A percentile compares a stretch with the other conserved stretches of the same genome.
These are phyloP conservation scores for Acyrthosiphon pisum DNA, from an alignment of 1,140 invertebrate species.

Conservation along the genomic window DNA sequence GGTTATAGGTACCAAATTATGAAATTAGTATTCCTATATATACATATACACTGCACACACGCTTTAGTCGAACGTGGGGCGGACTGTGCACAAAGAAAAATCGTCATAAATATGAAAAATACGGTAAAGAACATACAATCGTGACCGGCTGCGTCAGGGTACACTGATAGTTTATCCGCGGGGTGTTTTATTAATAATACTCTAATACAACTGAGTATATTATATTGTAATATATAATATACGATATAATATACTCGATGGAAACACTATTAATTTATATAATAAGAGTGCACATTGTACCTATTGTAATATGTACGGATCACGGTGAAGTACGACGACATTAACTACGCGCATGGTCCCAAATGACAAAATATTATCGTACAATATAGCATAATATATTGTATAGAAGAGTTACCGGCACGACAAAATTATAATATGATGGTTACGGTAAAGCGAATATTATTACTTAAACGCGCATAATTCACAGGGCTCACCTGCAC, in stretches of 20 bases:
- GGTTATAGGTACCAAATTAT: not conserved
- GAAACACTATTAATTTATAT: not conserved
- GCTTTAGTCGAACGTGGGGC: not conserved
- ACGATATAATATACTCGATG: too few species aligned
- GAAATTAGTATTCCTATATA: not conserved
- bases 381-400: not conserved
- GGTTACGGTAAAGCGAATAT: constrained; percentile 46
- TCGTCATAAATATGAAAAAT: constrained; percentile 37
- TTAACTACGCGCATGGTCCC: not conserved
- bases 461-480: not conserved
- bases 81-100: not conserved
- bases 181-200: not conserved
- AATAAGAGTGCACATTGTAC: not conserved
- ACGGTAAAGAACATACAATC: not conserved
- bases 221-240: too few species aligned
- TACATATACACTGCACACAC: too few species aligned
- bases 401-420: not conserved
- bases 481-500: not conserved
- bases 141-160: not conserved
- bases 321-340: constrained; percentile 41
- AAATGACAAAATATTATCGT: constrained; percentile 51
- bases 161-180: not conserved
- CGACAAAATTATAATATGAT: not conserved
- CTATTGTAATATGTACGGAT: not conserved
- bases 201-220: too few species aligned